Evolutionary conservation across 2,888 invertebrate genomes (phyloP), one percentile per base, ranked within the genome.

Genomic region (Dryobota labecula): DNA sequence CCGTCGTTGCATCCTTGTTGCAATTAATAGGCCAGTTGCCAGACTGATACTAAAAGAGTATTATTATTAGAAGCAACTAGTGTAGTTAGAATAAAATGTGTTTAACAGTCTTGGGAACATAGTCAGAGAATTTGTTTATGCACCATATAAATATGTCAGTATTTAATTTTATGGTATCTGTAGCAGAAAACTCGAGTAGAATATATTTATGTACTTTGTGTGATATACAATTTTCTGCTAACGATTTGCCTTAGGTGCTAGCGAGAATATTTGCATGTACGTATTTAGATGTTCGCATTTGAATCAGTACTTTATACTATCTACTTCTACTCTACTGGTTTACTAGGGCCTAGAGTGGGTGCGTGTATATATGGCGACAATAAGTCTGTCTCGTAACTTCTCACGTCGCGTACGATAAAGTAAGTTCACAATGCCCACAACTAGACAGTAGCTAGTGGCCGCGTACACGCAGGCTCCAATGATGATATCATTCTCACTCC

Each of bases 401-500:
- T 80, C 73, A 70, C 75, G 68, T 79, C 75, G 80, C 71, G 70
- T 70, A 82, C 80, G 71, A 85, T 86, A 84, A 86, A 86, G 83
- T 85, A 83, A 79, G 79, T 75, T 69, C 77, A 84, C 86, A 87
- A 86, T 86, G 73, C 84, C 70, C 82, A 80, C 76, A 82, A 86
- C 82, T 84, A 84, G 83, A 66, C 73, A 78, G 84, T 84, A 84
- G 86, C 85, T 79, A 83, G 83, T 76, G 80, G 87, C 85, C 80
- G 84, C 71, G 82, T 80, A 85, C 83, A 84, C 83, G 83, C 86
- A 84, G 81, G 71, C 67, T 64, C 64, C 80, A 84, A 89, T 91
- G 91, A 92, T 91, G 89, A 89, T 92, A 92, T 92, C 91, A 89
- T 90, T 84, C 85, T 80, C 87, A 83, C 85, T 64, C 73, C 78